Conservation (phyloP, 2,888 invertebrate genomes). For the Pyrrhia umbra region DNA sequence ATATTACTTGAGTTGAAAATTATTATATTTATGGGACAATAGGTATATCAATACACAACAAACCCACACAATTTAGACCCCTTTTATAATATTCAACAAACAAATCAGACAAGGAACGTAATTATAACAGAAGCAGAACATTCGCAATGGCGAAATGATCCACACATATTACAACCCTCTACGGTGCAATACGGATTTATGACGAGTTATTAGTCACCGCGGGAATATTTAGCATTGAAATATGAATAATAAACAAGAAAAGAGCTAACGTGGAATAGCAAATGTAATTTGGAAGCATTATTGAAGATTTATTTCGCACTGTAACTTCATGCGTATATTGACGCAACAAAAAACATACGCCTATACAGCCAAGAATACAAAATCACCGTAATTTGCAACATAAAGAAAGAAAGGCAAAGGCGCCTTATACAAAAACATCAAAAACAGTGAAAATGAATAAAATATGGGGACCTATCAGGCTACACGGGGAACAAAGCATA, state of each 20-base stretch:
- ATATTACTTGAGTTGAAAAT: too few species aligned
- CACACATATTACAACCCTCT: constrained; percentile 84
- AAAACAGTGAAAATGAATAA: constrained; percentile 58
- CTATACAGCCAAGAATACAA: constrained; percentile 53
- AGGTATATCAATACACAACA: neutral
- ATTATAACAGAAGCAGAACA: constrained; percentile 72
- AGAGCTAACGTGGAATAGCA: constrained; percentile 76
- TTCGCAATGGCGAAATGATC: constrained; percentile 79
- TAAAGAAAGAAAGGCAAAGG: constrained; percentile 51
- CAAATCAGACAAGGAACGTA: constrained; percentile 58
- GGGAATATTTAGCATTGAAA: constrained; percentile 86
- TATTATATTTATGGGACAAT: too few species aligned
- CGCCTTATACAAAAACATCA: constrained; percentile 46
- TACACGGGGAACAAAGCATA: constrained; percentile 56
- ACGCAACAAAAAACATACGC: constrained; percentile 48
- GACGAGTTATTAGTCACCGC: constrained; percentile 86
- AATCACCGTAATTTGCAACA: constrained; percentile 58
- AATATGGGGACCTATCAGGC: constrained; percentile 57
- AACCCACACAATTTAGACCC: neutral
- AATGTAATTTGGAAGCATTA: constrained; percentile 71
- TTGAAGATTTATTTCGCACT: constrained; percentile 62
- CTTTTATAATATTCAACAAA: constrained; percentile 33
- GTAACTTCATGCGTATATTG: constrained; percentile 44
- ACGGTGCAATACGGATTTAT: constrained; percentile 86
- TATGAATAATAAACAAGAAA: constrained; percentile 87